Evolutionary conservation across 2,888 invertebrate species (phyloP).

Genomic region (Xanthorhoe spadicearia): DNA sequence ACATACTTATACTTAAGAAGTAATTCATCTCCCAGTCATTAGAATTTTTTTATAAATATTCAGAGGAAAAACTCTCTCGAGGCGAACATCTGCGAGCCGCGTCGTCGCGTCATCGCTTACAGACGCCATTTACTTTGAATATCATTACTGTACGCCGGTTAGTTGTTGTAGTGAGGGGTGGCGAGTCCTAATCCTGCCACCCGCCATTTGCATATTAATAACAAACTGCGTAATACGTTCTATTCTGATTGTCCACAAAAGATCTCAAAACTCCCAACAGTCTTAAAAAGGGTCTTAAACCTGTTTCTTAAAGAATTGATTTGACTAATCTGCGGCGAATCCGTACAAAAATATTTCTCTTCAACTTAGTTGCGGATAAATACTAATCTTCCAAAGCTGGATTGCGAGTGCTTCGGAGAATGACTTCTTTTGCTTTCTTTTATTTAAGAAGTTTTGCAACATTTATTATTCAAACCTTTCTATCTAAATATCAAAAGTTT

Average conservation of each 20-base stretch:
- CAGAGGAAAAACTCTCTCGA: constrained; percentile 7
- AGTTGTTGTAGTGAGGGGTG: constrained; percentile 18
- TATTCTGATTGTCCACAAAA: no score
- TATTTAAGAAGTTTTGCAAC: constrained; percentile 9
- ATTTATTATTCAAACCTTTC: constrained; percentile 1
- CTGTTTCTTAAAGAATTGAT: constrained; percentile 25
- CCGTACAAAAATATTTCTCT: constrained; percentile 40
- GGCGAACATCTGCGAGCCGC: constrained; percentile 13
- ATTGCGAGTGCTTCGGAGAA: constrained; percentile 37
- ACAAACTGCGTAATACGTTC: no score
- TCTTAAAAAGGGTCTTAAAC: not conserved
- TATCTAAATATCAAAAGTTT: constrained; percentile 1
- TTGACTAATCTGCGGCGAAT: constrained; percentile 35
- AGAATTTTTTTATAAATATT: constrained; percentile 10
- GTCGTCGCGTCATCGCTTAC: constrained; percentile 11
- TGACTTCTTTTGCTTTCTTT: constrained; percentile 28
- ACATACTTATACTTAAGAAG: not conserved
- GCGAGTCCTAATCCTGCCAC: constrained; percentile 1
- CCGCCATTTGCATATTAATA: no score
- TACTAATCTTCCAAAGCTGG: constrained; percentile 41
- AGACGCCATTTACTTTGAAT: constrained; percentile 27
- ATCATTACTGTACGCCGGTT: constrained; percentile 24
- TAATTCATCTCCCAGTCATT: not conserved
- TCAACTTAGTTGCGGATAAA: constrained; percentile 39
- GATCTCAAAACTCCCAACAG: not conserved